Evolutionary conservation across 2,113 vertebrate genomes (phyloP), one percentile per base, ranked within the genome.

Genomic region (Dasyornis broadbenti): DNA sequence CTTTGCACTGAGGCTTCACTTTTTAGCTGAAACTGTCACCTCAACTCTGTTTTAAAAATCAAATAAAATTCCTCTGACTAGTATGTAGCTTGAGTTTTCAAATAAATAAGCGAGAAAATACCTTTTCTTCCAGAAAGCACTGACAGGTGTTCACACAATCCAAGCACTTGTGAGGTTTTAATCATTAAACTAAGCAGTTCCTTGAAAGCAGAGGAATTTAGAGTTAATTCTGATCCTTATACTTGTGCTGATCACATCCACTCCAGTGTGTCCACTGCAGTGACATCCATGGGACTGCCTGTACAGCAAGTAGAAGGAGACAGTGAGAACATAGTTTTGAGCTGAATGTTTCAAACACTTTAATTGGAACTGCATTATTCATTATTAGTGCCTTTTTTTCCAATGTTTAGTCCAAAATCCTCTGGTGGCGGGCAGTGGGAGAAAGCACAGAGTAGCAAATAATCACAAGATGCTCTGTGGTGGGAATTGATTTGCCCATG

Each of bases 161-260:
- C 52, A 64, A 73, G 64, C 86, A 33, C 85, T 95, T 45, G 22
- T 28, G 79, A 73, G 52, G 73, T 87, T 96, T 94, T 96, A 96
- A 94, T 96, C 68, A 94, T 96, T 93, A 95, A 96, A 81, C 91
- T 82, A 82, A 95, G 73, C 40, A 86, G 80, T 92, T 96, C 79
- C 85, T 94, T 95, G 79, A 94, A 95, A 95, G 90, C 76, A 56
- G 72, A 92, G 82, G 82, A 93, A 92, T 95, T 95, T 92, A 64
- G 56, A 81, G 37, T 81, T 68, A 90, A 61, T 92, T 84, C 47
- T 93, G 82, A 73, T 93, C 52, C 78, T 69, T 69, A 26, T 50
- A 9, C 33, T 64, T 52, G 31, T 50, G 18, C 68, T 39, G 56
- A 60, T 81, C 71, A 23, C 44, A 54, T 59, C 27, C 42, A 40